phyloP scores from a whole-genome alignment of 1,140 invertebrate species.

The Habropoda laboriosa region DNA sequence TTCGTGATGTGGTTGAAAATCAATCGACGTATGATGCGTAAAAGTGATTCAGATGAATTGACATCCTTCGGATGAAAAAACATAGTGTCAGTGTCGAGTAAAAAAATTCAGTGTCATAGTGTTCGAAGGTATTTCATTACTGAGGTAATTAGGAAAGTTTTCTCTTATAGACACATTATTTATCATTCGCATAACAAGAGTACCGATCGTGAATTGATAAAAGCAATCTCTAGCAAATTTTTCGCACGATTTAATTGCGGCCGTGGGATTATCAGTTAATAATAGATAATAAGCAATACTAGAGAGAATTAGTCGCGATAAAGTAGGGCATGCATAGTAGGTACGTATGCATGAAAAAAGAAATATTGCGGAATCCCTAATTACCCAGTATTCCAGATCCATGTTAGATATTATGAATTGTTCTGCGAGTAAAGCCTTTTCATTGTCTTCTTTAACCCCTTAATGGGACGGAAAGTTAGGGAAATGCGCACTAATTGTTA shows the following conservation, averaged over 20 bases:
- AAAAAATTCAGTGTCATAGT: no score
- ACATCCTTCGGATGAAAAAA: neutral
- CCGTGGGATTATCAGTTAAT: slow-evolving; percentile 13
- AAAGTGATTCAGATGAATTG: no score
- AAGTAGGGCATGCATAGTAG: neutral
- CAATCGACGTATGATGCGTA: no score
- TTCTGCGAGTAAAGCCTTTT: neutral
- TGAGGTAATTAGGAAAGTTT: neutral
- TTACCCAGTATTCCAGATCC: slow-evolving; percentile 1
- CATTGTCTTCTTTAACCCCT: neutral
- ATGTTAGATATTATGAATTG: neutral
- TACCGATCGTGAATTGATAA: neutral
- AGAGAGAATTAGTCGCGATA: neutral
- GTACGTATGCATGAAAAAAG: neutral
- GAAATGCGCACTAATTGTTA: no score
- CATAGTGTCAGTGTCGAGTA: no score
- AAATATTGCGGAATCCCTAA: neutral
- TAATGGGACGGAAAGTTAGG: neutral
- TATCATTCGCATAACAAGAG: neutral
- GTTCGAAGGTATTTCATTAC: neutral
- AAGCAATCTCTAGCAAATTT: neutral
- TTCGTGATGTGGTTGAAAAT: no score
- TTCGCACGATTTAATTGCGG: neutral
- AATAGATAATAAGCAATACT: neutral
- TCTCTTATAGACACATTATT: no score